Conservation (phyloP, 1,140 invertebrate genomes). For the Drosophila aff. region DNA sequence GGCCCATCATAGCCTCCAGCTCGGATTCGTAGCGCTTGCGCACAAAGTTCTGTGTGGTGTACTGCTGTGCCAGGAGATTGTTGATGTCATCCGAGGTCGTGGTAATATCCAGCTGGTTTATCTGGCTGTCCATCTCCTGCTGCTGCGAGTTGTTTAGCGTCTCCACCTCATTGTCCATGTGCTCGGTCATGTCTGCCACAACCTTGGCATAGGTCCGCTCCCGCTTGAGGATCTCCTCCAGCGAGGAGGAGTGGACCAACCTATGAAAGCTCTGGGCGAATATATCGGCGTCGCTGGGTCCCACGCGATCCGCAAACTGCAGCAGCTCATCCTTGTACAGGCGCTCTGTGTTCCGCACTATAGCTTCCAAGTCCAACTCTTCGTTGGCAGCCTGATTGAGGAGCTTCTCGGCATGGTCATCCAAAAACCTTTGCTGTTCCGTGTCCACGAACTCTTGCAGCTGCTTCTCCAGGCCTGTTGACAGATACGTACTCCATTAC, state of each 20-base stretch:
- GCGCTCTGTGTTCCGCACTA: slow-evolving; percentile 90
- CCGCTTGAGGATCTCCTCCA: slow-evolving; percentile 92
- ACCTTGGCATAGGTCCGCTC: slow-evolving; percentile 92
- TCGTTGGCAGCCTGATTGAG: slow-evolving; percentile 86
- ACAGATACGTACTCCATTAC: too few species aligned
- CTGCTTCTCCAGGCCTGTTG: slow-evolving; percentile 66
- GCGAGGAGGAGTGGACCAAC: slow-evolving; percentile 91
- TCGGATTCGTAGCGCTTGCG: slow-evolving; percentile 92
- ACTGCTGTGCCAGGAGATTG: slow-evolving; percentile 89
- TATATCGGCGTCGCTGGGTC: slow-evolving; percentile 91
- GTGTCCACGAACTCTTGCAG: slow-evolving; percentile 85
- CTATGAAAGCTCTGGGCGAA: slow-evolving; percentile 93
- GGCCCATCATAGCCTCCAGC: slow-evolving; percentile 90
- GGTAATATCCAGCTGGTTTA: slow-evolving; percentile 81
- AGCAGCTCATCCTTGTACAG: slow-evolving; percentile 89
- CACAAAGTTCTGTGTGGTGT: slow-evolving; percentile 89
- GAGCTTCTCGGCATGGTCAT: slow-evolving; percentile 85
- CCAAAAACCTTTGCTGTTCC: slow-evolving; percentile 86
- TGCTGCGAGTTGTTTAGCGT: slow-evolving; percentile 87
- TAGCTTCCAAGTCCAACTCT: slow-evolving; percentile 88
- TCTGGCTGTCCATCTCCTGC: slow-evolving; percentile 86
- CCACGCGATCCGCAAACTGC: slow-evolving; percentile 89
- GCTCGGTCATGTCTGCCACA: slow-evolving; percentile 88
- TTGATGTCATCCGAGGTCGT: slow-evolving; percentile 89
- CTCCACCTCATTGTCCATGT: slow-evolving; percentile 89